Evolutionary conservation across 2,113 vertebrate species (phyloP), one percentile per base, ranked within the genome.

Genomic region (Myiopsitta monachus): DNA sequence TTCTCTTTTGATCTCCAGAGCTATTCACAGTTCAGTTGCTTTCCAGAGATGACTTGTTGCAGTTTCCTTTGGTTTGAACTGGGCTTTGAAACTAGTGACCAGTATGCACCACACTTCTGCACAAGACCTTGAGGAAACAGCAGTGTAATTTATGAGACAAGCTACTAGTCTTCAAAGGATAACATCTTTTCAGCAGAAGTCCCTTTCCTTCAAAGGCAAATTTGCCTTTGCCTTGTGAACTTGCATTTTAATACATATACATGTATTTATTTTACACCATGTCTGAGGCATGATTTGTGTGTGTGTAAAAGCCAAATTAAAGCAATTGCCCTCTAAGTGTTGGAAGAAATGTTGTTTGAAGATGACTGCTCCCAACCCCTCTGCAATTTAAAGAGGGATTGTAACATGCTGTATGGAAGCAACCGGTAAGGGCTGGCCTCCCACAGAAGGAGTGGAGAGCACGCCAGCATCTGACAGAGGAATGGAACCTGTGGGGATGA

Each of bases 191-290:
- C 66, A 73, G 73, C 59, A 90, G 62, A 78, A 93, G 66, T 69
- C 49, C 31, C n/a, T 93, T 81, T 91, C 75, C 86, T 92, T 89
- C 82, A 95, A 96, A 93, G 79, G 64, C 80, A 95, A 89, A 62
- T 44, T 21, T 31, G 41, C 36, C 43, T 79, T 94, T 92, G 38
- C 44, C 73, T 72, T 79, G 54, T 76, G 61, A 92, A 85, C 49
- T 79, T 89, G 49, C 3, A 3, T 83, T 87, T 95, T 36, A 95
- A 28, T 27, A 36, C 44, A n/a, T 24, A 36, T 10, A 54, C 24
- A 51, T 13, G 61, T 8, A 88, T 67, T 86, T 92, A 64, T 84
- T 91, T 94, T 70, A 84, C 44, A 89, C 43, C 21, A 13, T 22
- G 59, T 64, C 83, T 76, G 51, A 83, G 87, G 49, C 47, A 73